Conservation (phyloP, 2,888 invertebrate species). For the Busseola fusca region DNA sequence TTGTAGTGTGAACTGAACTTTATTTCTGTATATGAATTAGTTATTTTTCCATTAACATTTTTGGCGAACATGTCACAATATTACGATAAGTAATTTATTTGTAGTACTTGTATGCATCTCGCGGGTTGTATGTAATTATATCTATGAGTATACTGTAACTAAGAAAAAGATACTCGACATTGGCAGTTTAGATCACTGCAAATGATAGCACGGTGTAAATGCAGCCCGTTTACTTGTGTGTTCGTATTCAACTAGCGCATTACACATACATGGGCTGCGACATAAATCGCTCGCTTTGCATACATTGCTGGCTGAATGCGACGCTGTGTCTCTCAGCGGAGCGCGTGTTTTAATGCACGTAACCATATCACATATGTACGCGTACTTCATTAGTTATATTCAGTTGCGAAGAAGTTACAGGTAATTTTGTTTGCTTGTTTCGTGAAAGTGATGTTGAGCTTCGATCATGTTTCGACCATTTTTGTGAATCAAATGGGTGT, state of each 20-base stretch:
- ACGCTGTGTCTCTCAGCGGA: constrained; percentile 47
- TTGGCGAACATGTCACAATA: too few species aligned
- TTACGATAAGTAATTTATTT: background rate
- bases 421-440: constrained; percentile 30
- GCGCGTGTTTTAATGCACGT: constrained; percentile 59
- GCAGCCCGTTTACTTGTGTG: constrained; percentile 55
- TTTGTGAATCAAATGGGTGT: background rate
- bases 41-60: too few species aligned
- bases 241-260: constrained; percentile 74
- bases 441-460: background rate
- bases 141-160: too few species aligned
- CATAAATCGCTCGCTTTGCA: constrained; percentile 78
- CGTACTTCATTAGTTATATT: constrained; percentile 51
- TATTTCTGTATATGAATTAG: too few species aligned
- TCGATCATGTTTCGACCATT: background rate
- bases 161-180: background rate
- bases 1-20: too few species aligned
- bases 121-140: background rate
- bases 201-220: constrained; percentile 62
- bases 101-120: background rate
- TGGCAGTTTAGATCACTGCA: background rate
- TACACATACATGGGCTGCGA: constrained; percentile 72
- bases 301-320: constrained; percentile 67
- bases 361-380: constrained; percentile 50
- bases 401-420: constrained; percentile 22